A percentile compares a stretch with the other conserved stretches of the same genome.
Evolutionary conservation across 37 sponge, comb jelly and placozoan genomes (phyloP).

Genomic region (Theonella swinhoei): DNA sequence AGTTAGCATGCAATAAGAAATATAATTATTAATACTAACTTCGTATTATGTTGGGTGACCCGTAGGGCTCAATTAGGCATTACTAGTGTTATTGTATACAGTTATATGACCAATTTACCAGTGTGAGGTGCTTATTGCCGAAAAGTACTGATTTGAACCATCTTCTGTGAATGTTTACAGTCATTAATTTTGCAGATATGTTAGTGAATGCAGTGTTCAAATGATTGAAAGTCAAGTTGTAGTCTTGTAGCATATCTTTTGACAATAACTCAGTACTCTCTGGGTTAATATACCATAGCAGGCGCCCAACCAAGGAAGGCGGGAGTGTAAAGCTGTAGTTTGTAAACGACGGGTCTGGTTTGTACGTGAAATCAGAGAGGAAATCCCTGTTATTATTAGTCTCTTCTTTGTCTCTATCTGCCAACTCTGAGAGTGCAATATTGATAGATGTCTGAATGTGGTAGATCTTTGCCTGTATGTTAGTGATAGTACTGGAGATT

Average conservation of each 20-base stretch:
- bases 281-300: conserved; percentile 14
- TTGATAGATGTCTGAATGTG: not conserved
- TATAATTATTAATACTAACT: too few relatives aligned
- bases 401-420: not conserved
- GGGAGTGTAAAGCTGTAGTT: not conserved
- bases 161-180: conserved; percentile 4
- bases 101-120: conserved; percentile 5
- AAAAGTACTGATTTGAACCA: conserved; percentile 26
- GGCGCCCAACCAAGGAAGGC: not conserved
- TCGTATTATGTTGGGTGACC: too few relatives aligned
- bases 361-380: not conserved
- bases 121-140: not conserved
- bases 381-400: not conserved
- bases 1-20: too few relatives aligned
- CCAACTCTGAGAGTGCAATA: not conserved
- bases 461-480: not conserved
- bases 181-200: not conserved
- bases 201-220: conserved; percentile 17
- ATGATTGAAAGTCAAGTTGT: conserved; percentile 1
- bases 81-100: not conserved
- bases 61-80: too few relatives aligned
- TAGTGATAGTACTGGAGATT: not conserved
- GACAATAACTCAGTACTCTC: not conserved
- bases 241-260: conserved; percentile 4
- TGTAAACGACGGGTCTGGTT: not conserved